A percentile compares a stretch with the other conserved stretches of the same genome.
phyloP scores from a whole-genome alignment of 64 coral and sea anemone genomes.

The Montipora capricornis region DNA sequence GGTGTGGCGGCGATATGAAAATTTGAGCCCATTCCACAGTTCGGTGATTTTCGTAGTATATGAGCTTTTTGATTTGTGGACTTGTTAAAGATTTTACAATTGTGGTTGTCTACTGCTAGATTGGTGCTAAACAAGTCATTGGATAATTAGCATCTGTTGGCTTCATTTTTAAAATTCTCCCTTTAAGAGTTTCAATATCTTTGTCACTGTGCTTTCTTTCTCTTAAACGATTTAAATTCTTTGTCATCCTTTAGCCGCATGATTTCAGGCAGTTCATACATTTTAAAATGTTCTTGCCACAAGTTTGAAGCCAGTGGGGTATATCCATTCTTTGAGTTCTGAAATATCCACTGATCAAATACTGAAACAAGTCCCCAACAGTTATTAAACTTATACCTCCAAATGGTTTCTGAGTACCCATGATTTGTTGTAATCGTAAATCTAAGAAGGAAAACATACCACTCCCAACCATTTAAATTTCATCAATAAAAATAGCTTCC shows the following conservation, averaged over 20 bases:
- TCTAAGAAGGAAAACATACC: constrained; percentile 8
- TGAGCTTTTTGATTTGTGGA: constrained; percentile 30
- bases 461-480: neutral
- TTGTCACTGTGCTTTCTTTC: constrained; percentile 31
- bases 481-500: constrained; percentile 8
- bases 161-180: neutral
- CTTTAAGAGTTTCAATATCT: constrained; percentile 17
- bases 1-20: no score
- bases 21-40: no score
- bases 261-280: constrained; percentile 50
- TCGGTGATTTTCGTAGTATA: no score
- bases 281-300: neutral
- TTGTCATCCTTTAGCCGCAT: constrained; percentile 64
- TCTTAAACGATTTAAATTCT: constrained; percentile 9
- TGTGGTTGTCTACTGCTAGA: constrained; percentile 23
- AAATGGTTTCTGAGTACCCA: neutral
- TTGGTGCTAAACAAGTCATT: constrained; percentile 6
- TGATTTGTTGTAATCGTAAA: constrained; percentile 15
- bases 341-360: constrained; percentile 51
- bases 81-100: neutral
- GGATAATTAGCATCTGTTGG: neutral
- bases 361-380: constrained; percentile 18
- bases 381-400: constrained; percentile 1
- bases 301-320: neutral
- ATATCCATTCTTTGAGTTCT: neutral